phyloP scores from a whole-genome alignment of 1,140 invertebrate genomes.

The Oppia nitens region DNA sequence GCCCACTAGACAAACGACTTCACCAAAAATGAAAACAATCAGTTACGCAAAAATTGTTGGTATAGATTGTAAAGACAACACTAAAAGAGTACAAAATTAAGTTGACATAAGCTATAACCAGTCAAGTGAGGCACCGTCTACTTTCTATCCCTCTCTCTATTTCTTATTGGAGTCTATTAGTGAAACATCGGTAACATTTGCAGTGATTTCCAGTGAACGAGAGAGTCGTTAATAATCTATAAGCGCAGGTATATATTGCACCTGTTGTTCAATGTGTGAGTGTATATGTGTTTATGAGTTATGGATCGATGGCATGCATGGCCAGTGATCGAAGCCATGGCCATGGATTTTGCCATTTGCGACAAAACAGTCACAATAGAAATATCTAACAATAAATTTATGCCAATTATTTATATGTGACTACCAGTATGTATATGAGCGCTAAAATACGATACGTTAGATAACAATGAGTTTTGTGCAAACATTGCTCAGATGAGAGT shows the following conservation, averaged over 20 bases:
- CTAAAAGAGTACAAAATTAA: no score
- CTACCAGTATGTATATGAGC: no score
- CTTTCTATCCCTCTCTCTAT: not conserved
- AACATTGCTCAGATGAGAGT: no score
- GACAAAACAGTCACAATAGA: no score
- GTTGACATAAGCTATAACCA: not conserved
- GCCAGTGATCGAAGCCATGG: not conserved
- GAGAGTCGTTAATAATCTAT: not conserved
- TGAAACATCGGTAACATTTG: not conserved
- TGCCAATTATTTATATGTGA: no score
- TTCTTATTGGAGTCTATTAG: not conserved
- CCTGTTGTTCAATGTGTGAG: not conserved
- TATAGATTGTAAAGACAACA: not conserved
- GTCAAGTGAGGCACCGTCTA: not conserved
- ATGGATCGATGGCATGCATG: not conserved
- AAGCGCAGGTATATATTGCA: not conserved
- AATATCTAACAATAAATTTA: no score
- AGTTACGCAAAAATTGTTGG: not conserved
- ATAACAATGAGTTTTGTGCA: no score
- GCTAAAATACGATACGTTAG: no score
- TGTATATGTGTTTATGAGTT: no score
- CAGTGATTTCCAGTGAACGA: not conserved
- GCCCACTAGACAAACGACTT: not conserved
- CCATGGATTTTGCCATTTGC: not conserved
- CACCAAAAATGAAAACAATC: not conserved